Conservation (phyloP, 2,797 vertebrate species). For the Malurus leucopterus region DNA sequence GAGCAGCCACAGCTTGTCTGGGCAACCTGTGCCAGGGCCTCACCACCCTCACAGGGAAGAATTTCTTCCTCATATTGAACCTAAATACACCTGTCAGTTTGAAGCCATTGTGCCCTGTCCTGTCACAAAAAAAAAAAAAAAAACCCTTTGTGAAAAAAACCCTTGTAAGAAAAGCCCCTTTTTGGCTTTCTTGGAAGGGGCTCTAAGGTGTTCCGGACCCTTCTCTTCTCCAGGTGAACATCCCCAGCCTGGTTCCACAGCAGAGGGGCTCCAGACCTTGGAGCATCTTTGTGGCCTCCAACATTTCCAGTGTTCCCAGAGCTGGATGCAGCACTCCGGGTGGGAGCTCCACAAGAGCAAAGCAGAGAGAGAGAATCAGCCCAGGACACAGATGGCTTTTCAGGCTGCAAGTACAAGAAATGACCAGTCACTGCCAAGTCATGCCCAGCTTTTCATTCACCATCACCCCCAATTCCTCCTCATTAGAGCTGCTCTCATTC, state of each 20-base stretch:
- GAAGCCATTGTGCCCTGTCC: background rate
- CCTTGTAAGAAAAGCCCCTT: no score
- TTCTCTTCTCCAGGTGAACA: background rate
- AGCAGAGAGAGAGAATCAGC: background rate
- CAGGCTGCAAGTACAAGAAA: background rate
- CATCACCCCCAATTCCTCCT: background rate
- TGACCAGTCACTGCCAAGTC: background rate
- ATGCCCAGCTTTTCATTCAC: background rate
- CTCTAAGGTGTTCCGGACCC: background rate
- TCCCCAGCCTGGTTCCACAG: background rate
- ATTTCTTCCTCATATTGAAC: background rate
- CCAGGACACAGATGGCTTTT: background rate
- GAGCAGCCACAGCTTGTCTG: background rate
- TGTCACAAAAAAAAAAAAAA: background rate
- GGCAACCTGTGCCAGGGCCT: background rate
- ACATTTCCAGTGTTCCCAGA: background rate
- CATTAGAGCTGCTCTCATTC: fast-evolving
- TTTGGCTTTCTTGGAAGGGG: no score
- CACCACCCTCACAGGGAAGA: background rate
- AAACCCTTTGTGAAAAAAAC: no score
- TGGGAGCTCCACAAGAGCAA: background rate
- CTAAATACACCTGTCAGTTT: background rate
- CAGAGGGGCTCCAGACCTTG: background rate
- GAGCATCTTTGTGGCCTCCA: background rate
- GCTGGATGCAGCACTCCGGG: background rate